Evolutionary conservation across 2,797 vertebrate species (phyloP).

Genomic region (Pelochelys cantorii): DNA sequence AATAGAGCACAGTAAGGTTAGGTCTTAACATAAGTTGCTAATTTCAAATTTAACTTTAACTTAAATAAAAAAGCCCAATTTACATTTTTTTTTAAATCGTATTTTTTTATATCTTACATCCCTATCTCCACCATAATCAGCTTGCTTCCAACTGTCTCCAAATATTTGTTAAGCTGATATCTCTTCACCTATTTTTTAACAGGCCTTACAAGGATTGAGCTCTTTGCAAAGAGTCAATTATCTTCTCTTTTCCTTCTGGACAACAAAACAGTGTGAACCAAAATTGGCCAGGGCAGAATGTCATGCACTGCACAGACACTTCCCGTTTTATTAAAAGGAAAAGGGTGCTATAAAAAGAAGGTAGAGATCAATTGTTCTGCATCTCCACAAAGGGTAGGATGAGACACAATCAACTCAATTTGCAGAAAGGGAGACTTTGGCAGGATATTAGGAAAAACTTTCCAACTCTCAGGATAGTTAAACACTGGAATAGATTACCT

Average conservation of each 20-base stretch:
- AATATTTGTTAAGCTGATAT: background rate
- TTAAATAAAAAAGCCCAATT: too few relatives aligned
- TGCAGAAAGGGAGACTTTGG: background rate
- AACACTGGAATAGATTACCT: background rate
- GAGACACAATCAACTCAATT: background rate
- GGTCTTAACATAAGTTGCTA: background rate
- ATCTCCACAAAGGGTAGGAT: fast-evolving
- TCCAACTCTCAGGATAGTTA: background rate
- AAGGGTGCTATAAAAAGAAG: background rate
- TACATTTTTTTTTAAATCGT: too few relatives aligned
- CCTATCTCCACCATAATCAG: fast-evolving
- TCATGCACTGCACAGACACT: background rate
- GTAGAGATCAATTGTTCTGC: background rate
- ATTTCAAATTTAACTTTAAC: background rate
- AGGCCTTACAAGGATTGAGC: background rate
- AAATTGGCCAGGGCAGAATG: background rate
- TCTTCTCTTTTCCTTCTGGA: background rate
- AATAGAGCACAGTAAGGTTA: background rate
- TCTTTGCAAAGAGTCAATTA: background rate
- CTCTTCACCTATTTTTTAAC: background rate
- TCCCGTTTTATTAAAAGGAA: background rate
- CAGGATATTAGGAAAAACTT: background rate
- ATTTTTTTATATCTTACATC: fast-evolving
- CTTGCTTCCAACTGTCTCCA: background rate
- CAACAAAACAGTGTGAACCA: background rate